Conservation (phyloP, 2,888 invertebrate species). For the Ceratothoa steindachneri region DNA sequence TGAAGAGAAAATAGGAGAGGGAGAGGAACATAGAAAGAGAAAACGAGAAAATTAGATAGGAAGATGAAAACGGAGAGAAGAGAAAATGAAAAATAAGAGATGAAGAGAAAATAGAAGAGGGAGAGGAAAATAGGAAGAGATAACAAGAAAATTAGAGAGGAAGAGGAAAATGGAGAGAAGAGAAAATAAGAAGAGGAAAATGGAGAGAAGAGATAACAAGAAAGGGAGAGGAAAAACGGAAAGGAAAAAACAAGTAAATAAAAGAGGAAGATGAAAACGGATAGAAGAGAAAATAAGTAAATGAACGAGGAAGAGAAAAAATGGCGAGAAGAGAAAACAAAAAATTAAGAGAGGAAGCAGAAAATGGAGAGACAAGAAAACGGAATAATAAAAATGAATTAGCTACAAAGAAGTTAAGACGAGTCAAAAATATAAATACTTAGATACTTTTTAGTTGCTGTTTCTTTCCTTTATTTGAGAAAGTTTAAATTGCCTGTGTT, state of each 20-base stretch:
- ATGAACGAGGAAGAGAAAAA: not conserved
- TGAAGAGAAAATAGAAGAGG: not conserved
- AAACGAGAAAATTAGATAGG: not conserved
- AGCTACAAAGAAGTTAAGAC: not conserved
- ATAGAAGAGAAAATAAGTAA: not conserved
- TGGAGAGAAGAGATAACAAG: no score
- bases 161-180: not conserved
- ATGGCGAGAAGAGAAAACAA: not conserved
- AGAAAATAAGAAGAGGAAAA: no score
- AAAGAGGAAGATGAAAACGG: no score
- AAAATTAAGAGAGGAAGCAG: not conserved
- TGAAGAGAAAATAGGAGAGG: not conserved
- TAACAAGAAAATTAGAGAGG: not conserved
- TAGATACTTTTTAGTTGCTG: no score
- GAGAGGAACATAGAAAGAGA: not conserved
- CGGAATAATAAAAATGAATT: not conserved
- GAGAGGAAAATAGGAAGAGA: not conserved
- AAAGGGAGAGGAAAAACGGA: no score
- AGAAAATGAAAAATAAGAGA: not conserved
- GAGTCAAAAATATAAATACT: no score
- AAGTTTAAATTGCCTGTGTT: no score
- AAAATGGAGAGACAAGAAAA: not conserved
- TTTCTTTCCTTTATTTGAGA: no score
- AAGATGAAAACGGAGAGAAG: not conserved
- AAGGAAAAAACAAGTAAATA: no score